Percentiles rank a stretch among this genome's conserved stretches.
These are phyloP conservation scores for Nesometra sesokonis DNA, from an alignment of 35 echinoderm and acorn worm genomes.

Conservation along the genomic window DNA sequence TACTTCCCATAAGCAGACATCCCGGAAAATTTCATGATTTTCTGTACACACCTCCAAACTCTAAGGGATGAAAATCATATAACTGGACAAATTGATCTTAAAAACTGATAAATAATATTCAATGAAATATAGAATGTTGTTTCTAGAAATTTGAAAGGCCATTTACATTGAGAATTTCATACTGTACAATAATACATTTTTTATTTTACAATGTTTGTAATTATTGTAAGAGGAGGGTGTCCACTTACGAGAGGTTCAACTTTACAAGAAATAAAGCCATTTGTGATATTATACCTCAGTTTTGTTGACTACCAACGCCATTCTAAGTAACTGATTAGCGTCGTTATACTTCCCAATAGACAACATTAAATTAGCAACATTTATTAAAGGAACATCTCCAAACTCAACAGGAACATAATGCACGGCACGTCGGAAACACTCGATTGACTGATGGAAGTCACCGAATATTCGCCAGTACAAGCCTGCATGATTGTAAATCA, in stretches of 20 bases:
- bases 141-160: no score
- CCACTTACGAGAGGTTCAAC: no score
- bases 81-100: no score
- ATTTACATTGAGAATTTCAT: not conserved
- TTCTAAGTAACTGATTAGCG: slow-evolving; percentile 69
- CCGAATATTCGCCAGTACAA: slow-evolving; percentile 61
- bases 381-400: slow-evolving; percentile 51
- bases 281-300: slow-evolving; percentile 67
- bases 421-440: slow-evolving; percentile 86
- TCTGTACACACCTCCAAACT: not conserved
- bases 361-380: slow-evolving; percentile 58
- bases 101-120: no score
- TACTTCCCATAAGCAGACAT: no score
- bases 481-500: slow-evolving; percentile 54
- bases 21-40: no score
- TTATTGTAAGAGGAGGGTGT: no score
- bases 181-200: not conserved
- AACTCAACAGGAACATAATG: slow-evolving; percentile 51
- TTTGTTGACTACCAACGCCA: slow-evolving; percentile 62
- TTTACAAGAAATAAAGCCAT: not conserved
- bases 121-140: no score
- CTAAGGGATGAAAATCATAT: not conserved
- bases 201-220: no score
- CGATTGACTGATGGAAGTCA: slow-evolving; percentile 52
- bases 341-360: slow-evolving; percentile 37